A percentile compares a stretch with the other conserved stretches of the same genome.
Conservation (phyloP, 1,140 invertebrate genomes). For the Drosophila pachea region DNA sequence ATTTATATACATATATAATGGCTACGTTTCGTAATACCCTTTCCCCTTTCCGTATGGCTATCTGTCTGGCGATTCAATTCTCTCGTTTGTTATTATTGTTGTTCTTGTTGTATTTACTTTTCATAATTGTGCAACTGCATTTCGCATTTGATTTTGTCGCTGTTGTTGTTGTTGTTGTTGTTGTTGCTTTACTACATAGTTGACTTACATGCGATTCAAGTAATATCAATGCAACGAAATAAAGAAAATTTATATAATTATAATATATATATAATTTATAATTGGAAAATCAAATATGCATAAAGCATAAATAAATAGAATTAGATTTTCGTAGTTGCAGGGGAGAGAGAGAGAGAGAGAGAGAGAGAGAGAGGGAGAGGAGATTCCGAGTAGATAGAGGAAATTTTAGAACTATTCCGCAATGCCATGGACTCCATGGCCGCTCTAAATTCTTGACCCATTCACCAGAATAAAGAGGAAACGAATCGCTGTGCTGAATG, state of each 20-base stretch:
- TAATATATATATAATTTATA: too few species aligned
- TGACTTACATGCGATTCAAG: slow-evolving; percentile 28
- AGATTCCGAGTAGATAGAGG: not conserved
- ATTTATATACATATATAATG: slow-evolving; percentile 15
- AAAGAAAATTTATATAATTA: too few species aligned
- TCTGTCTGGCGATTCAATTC: slow-evolving; percentile 29
- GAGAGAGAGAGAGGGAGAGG: too few species aligned
- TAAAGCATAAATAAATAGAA: too few species aligned
- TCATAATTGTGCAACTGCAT: slow-evolving; percentile 55
- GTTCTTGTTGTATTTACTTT: slow-evolving; percentile 47
- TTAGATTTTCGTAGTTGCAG: too few species aligned
- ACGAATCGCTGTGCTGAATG: slow-evolving; percentile 6
- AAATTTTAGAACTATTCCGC: not conserved
- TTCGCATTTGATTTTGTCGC: slow-evolving; percentile 55
- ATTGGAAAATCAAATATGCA: too few species aligned
- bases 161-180: slow-evolving; percentile 13
- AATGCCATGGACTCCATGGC: slow-evolving; percentile 7
- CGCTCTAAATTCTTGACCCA: slow-evolving; percentile 33
- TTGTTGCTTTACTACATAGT: slow-evolving; percentile 19
- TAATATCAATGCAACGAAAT: not conserved
- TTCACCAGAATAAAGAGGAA: slow-evolving; percentile 23
- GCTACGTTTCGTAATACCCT: slow-evolving; percentile 25
- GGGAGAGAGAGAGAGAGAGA: too few species aligned
- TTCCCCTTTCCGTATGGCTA: not conserved
- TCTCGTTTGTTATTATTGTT: slow-evolving; percentile 34